Evolutionary conservation across 1,140 invertebrate species (phyloP).

Genomic region (Sycophaga agraensis): DNA sequence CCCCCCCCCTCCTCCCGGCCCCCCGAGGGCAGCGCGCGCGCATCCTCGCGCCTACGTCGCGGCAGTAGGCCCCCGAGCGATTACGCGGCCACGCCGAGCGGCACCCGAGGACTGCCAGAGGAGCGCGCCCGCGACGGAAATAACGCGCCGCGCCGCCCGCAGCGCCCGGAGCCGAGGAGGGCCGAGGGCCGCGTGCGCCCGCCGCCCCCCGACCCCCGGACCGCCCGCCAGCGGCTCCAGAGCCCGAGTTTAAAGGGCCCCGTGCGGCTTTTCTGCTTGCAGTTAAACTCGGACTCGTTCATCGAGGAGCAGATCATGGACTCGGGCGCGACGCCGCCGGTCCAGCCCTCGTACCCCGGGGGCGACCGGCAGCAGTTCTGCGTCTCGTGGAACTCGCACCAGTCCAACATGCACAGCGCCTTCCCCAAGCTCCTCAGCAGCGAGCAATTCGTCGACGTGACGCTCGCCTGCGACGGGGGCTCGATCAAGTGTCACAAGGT

Average conservation of each 20-base stretch:
- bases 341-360: conserved; percentile 47
- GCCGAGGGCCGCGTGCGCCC: too few species aligned
- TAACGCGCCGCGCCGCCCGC: background rate
- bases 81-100: too few species aligned
- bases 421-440: conserved; percentile 80
- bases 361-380: conserved; percentile 59
- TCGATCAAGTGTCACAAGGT: conserved; percentile 88
- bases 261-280: background rate
- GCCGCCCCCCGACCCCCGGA: too few species aligned
- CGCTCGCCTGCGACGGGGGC: conserved; percentile 81
- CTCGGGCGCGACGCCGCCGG: conserved; percentile 45
- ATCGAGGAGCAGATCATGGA: conserved; percentile 43
- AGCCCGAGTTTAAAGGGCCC: too few species aligned
- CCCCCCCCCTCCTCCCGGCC: background rate
- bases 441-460: conserved; percentile 88
- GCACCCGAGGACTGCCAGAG: too few species aligned
- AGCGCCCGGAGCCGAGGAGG: too few species aligned
- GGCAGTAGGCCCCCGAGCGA: too few species aligned
- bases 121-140: too few species aligned
- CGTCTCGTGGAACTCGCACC: conserved; percentile 69
- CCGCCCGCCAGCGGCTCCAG: too few species aligned
- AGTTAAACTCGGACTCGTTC: conserved; percentile 27
- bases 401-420: conserved; percentile 62
- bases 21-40: too few species aligned
- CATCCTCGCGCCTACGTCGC: too few species aligned